Evolutionary conservation across 2,113 vertebrate species (phyloP).

Genomic region (Brienomyrus longianalis): DNA sequence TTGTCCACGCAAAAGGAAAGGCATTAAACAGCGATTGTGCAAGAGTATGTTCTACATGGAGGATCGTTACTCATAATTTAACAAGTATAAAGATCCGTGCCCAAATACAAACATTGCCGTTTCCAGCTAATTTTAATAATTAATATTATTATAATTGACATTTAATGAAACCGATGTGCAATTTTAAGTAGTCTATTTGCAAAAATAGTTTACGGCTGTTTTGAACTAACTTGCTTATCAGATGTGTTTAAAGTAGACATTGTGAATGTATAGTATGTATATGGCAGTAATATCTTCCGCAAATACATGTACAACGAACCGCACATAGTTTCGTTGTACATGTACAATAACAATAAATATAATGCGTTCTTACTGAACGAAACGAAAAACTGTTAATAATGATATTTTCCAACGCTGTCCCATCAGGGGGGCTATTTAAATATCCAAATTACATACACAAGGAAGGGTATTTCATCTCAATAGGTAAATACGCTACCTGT

Average conservation of each 20-base stretch:
- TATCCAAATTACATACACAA: neutral
- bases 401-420: neutral
- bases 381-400: neutral
- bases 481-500: neutral
- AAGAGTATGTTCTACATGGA: slow-evolving; percentile 15
- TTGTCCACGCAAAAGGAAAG: neutral
- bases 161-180: neutral
- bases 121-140: neutral
- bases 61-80: neutral
- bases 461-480: neutral
- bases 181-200: neutral
- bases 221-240: neutral
- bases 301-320: neutral
- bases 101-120: neutral
- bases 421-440: neutral
- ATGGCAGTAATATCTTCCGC: neutral
- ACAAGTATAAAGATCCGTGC: neutral
- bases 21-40: slow-evolving; percentile 24
- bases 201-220: neutral
- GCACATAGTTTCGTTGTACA: neutral
- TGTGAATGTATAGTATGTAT: neutral
- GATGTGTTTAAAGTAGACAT: neutral
- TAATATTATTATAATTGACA: neutral
- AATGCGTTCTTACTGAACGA: neutral
- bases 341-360: neutral